Evolutionary conservation across 2,113 vertebrate species (phyloP).

Genomic region (Pardalotus punctatus): DNA sequence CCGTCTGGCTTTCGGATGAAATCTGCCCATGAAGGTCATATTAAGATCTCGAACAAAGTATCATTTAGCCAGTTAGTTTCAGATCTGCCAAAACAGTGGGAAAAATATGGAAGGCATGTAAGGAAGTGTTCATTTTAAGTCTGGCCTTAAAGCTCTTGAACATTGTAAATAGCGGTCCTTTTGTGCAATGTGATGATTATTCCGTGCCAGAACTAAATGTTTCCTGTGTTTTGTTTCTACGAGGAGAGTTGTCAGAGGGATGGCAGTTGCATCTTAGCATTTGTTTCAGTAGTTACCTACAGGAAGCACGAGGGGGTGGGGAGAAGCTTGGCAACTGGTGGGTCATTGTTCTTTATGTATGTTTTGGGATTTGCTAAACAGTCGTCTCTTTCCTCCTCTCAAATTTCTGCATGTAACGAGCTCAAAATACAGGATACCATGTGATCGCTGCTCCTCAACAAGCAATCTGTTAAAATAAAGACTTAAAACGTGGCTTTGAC

Average conservation of each 20-base stretch:
- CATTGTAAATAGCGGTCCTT: not conserved
- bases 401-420: not conserved
- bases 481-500: not conserved
- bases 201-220: not conserved
- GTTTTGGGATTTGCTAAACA: not conserved
- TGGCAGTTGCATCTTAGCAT: not conserved
- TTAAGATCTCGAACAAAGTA: not conserved
- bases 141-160: not conserved
- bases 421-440: not conserved
- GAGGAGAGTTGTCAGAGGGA: not conserved
- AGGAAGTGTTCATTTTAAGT: not conserved
- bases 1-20: not conserved
- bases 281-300: not conserved
- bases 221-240: not conserved
- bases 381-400: not conserved
- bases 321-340: not conserved
- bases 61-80: not conserved
- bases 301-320: constrained; percentile 1
- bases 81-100: not conserved
- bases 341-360: constrained; percentile 1
- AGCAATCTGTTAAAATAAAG: not conserved
- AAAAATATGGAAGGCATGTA: not conserved
- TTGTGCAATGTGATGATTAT: not conserved
- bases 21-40: not conserved
- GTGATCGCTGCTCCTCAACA: not conserved